phyloP scores from a whole-genome alignment of 2,113 vertebrate genomes.

The Gopherus flavomarginatus region DNA sequence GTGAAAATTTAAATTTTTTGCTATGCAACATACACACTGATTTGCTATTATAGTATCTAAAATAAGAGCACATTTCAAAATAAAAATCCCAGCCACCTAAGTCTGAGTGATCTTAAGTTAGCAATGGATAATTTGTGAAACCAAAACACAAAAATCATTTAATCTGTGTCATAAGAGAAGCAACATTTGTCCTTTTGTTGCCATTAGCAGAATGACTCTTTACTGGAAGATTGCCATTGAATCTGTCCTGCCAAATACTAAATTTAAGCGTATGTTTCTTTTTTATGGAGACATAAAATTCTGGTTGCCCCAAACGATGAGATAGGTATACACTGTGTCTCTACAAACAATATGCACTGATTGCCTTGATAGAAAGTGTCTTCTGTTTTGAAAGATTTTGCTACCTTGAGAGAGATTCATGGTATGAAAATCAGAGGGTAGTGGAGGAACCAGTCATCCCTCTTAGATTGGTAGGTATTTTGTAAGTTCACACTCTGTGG shows the following conservation, averaged over 20 bases:
- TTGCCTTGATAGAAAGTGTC: neutral
- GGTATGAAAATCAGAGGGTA: neutral
- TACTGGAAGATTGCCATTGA: conserved; percentile 61
- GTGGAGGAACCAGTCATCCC: too few relatives aligned
- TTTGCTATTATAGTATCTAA: neutral
- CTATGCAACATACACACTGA: neutral
- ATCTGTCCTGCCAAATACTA: conserved; percentile 55
- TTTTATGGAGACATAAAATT: conserved; percentile 26
- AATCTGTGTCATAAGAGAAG: conserved; percentile 47
- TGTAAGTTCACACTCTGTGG: fast-evolving
- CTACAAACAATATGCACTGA: neutral
- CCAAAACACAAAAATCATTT: conserved; percentile 34
- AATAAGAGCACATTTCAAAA: conserved; percentile 32
- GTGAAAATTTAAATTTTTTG: neutral
- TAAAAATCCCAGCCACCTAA: conserved; percentile 6
- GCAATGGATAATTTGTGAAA: neutral
- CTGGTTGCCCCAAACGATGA: neutral
- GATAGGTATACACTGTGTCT: neutral
- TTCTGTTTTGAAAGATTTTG: neutral
- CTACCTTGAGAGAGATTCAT: neutral
- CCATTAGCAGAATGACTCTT: conserved; percentile 69
- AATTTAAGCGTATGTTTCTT: conserved; percentile 44
- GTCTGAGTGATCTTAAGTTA: conserved; percentile 44
- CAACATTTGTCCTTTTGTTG: conserved; percentile 43
- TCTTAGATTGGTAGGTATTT: fast-evolving